A percentile compares a stretch with the other conserved stretches of the same genome.
phyloP scores from a whole-genome alignment of 2,888 invertebrate genomes.

The Drosophila sordidula region DNA sequence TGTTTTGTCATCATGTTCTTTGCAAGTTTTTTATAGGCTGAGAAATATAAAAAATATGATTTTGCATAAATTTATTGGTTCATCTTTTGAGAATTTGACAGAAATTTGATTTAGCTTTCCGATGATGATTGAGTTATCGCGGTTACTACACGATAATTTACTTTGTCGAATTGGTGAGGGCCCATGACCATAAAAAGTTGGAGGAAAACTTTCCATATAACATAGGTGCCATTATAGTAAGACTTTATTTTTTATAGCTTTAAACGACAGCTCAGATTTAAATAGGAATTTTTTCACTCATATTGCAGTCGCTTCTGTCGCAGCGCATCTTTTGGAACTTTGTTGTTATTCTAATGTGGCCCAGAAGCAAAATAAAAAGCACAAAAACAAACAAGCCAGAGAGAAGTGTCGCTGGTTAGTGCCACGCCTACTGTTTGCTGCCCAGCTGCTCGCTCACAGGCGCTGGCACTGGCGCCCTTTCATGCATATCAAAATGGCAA shows the following conservation, averaged over 20 bases:
- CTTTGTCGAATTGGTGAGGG: slow-evolving; percentile 9
- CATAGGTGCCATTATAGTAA: not conserved
- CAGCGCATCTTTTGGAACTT: slow-evolving; percentile 9
- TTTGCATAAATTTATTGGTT: slow-evolving; percentile 51
- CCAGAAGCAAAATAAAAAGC: slow-evolving; percentile 39
- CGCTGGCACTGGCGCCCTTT: slow-evolving; percentile 52
- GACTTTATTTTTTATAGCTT: not conserved
- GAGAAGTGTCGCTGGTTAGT: slow-evolving; percentile 32
- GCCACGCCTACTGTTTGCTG: slow-evolving; percentile 46
- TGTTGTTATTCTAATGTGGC: slow-evolving; percentile 40
- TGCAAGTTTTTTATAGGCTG: slow-evolving; percentile 32
- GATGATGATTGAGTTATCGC: slow-evolving; percentile 45
- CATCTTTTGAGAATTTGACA: slow-evolving; percentile 45
- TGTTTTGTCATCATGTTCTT: slow-evolving; percentile 28
- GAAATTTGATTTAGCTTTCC: slow-evolving; percentile 57
- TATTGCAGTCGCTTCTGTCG: slow-evolving; percentile 1
- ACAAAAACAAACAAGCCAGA: slow-evolving; percentile 19
- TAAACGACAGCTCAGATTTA: slow-evolving; percentile 3
- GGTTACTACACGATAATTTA: slow-evolving; percentile 40
- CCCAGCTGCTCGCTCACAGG: slow-evolving; percentile 40
- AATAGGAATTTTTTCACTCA: not conserved
- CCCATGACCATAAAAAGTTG: not conserved
- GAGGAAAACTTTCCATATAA: not conserved
- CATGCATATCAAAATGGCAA: slow-evolving; percentile 80
- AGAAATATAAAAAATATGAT: slow-evolving; percentile 24